Percentiles rank a stretch among this genome's conserved stretches.
phyloP scores from a whole-genome alignment of 1,140 invertebrate species.

The Papilio machaon region DNA sequence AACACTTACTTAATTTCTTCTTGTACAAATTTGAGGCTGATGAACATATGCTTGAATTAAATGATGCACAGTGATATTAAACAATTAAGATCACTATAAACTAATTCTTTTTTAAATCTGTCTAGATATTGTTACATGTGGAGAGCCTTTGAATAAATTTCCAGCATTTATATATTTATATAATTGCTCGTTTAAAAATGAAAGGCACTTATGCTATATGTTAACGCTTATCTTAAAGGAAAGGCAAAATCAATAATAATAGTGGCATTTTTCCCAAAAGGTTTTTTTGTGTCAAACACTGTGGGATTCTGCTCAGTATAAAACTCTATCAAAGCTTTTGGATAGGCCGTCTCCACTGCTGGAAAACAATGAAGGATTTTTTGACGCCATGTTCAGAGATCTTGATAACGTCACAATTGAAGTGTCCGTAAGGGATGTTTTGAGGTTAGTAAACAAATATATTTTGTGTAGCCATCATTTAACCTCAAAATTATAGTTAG shows the following conservation, averaged over 20 bases:
- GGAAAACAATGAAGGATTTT: slow-evolving; percentile 81
- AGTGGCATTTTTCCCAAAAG: slow-evolving; percentile 55
- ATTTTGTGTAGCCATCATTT: not conserved
- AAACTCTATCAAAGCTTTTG: slow-evolving; percentile 82
- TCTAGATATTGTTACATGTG: not conserved
- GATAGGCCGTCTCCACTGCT: slow-evolving; percentile 84
- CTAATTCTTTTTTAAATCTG: too few relatives aligned
- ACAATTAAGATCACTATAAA: too few relatives aligned
- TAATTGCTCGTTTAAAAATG: not conserved
- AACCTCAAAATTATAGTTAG: not conserved
- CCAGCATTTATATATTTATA: not conserved
- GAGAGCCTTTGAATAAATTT: not conserved
- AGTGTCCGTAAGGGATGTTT: slow-evolving; percentile 72
- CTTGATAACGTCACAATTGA: slow-evolving; percentile 77
- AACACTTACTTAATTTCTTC: too few relatives aligned
- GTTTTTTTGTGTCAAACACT: slow-evolving; percentile 85
- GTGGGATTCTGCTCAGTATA: slow-evolving; percentile 83
- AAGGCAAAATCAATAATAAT: not conserved
- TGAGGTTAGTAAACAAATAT: slow-evolving; percentile 58
- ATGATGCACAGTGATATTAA: not conserved
- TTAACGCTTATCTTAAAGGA: not conserved
- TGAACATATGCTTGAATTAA: not conserved
- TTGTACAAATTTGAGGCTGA: too few relatives aligned
- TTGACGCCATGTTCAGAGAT: slow-evolving; percentile 81
- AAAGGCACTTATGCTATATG: not conserved